These are phyloP conservation scores for Neolamprologus sp. DNA, from an alignment of 2,113 vertebrate genomes.

Conservation along the genomic window DNA sequence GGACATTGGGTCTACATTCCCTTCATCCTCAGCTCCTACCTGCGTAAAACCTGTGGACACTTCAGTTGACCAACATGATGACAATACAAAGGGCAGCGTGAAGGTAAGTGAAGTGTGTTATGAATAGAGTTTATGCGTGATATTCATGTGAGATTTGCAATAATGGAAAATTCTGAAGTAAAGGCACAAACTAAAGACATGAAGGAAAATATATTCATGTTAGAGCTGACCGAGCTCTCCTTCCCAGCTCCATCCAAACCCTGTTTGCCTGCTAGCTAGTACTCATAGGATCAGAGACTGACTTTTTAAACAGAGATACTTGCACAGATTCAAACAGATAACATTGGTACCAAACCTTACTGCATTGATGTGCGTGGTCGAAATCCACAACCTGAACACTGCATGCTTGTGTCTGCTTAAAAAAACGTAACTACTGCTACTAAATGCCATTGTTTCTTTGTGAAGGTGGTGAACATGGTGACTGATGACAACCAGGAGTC, in stretches of 20 bases:
- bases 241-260: background rate
- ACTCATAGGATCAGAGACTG: background rate
- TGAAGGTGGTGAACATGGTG: background rate
- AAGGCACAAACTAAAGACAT: background rate
- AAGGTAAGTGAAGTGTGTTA: background rate
- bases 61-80: background rate
- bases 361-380: background rate
- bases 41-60: background rate
- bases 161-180: background rate
- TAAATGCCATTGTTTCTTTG: background rate
- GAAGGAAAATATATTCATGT: background rate
- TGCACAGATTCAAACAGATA: background rate
- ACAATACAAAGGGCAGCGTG: background rate
- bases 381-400: background rate
- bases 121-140: background rate
- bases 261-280: background rate
- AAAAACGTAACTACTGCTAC: background rate
- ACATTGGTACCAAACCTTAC: background rate
- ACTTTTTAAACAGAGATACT: background rate
- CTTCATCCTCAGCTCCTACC: background rate
- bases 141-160: background rate
- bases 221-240: background rate
- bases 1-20: rapidly evolving
- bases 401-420: background rate
- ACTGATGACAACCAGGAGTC: background rate